Percentiles rank a stretch among this genome's conserved stretches.
Conservation (phyloP, 35 echinoderm and acorn worm genomes). For the Patiria miniata region DNA sequence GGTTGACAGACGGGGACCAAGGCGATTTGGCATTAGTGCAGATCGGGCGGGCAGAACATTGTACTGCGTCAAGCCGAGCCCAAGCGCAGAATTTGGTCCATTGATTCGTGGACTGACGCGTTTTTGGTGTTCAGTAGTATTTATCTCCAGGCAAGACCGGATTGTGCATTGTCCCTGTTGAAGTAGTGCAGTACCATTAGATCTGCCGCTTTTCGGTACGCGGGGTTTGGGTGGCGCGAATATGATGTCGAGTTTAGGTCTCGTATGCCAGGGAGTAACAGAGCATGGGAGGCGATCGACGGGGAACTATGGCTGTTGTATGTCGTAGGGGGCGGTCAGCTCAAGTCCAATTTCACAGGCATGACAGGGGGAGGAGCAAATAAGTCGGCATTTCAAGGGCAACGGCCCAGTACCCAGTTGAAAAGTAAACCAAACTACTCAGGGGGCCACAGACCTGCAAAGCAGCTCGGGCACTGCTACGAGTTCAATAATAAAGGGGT, state of each 20-base stretch:
- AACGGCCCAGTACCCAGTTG: too few species aligned
- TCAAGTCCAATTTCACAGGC: not conserved
- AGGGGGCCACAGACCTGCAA: too few species aligned
- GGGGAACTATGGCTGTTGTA: constrained; percentile 14
- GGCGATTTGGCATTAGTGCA: too few species aligned
- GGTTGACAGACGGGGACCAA: too few species aligned
- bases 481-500: too few species aligned
- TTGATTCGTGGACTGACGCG: not conserved
- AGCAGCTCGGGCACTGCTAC: too few species aligned
- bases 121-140: not conserved
- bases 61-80: not conserved
- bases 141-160: not conserved
- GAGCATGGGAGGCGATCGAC: not conserved
- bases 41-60: too few species aligned
- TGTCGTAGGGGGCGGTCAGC: not conserved
- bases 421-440: not conserved
- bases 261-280: not conserved
- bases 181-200: not conserved
- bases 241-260: not conserved
- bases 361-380: not conserved
- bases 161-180: not conserved
- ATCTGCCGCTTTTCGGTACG: not conserved
- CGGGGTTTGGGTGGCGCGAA: not conserved
- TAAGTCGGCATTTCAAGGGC: not conserved
- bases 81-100: not conserved